These are phyloP conservation scores for Drosophila mimica DNA, from an alignment of 2,888 invertebrate genomes.

Conservation along the genomic window DNA sequence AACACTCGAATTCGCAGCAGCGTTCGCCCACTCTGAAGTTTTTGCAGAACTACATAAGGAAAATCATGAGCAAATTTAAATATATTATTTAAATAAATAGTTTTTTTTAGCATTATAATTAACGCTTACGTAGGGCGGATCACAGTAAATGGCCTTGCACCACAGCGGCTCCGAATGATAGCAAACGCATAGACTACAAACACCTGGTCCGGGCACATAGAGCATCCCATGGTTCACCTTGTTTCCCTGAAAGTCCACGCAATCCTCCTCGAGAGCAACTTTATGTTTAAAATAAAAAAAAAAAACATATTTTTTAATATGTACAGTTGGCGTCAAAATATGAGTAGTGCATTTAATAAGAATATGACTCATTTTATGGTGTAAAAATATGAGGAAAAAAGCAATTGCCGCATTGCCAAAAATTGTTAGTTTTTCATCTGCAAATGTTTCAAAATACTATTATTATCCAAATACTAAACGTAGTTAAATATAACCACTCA, in stretches of 20 bases:
- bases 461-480: background rate
- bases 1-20: slow-evolving; percentile 95
- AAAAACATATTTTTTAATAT: background rate
- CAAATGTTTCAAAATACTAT: background rate
- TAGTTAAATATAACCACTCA: background rate
- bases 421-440: background rate
- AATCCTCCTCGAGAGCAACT: slow-evolving; percentile 89
- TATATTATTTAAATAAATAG: no score
- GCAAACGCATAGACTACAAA: slow-evolving; percentile 93
- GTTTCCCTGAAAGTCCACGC: slow-evolving; percentile 93
- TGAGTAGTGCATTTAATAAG: no score
- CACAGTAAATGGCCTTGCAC: slow-evolving; percentile 95
- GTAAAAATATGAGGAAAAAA: background rate
- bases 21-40: slow-evolving; percentile 93
- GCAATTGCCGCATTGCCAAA: background rate
- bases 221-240: slow-evolving; percentile 91
- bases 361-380: background rate
- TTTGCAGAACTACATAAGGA: slow-evolving; percentile 90
- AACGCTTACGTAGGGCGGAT: slow-evolving; percentile 92
- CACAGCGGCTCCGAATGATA: slow-evolving; percentile 94
- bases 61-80: background rate
- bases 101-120: background rate
- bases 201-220: slow-evolving; percentile 94
- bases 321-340: background rate
- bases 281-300: background rate